Conservation (phyloP, 2,888 invertebrate genomes). For the Fragum sueziense region DNA sequence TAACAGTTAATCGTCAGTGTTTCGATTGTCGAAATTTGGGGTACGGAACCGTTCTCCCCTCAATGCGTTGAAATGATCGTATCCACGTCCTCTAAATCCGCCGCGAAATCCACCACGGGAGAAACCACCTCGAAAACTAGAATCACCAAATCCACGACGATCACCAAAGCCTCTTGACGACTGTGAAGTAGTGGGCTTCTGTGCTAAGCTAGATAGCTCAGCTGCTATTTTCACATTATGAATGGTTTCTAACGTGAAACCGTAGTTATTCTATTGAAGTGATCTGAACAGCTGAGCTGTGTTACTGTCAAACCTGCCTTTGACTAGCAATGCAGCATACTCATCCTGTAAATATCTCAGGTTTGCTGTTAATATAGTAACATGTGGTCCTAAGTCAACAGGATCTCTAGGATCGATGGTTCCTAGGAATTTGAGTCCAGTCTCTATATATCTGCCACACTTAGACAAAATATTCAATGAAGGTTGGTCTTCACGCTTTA, state of each 20-base stretch:
- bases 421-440: not conserved
- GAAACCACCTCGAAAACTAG: not conserved
- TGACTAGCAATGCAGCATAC: too few relatives aligned
- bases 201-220: slow-evolving; percentile 23
- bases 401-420: too few relatives aligned
- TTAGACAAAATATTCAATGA: not conserved
- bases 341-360: slow-evolving; percentile 6
- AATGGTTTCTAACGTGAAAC: slow-evolving; percentile 14
- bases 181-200: not conserved
- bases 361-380: too few relatives aligned
- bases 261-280: slow-evolving; percentile 30
- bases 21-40: not conserved
- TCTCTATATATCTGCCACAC: not conserved
- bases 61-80: not conserved
- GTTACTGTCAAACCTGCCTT: slow-evolving; percentile 31
- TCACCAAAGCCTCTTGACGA: too few relatives aligned
- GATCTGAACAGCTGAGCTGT: slow-evolving; percentile 30
- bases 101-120: slow-evolving; percentile 2
- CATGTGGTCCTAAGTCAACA: too few relatives aligned
- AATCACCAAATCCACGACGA: not conserved
- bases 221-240: slow-evolving; percentile 31
- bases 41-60: not conserved
- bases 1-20: not conserved
- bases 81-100: not conserved
- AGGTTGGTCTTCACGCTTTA: slow-evolving; percentile 14